Percentiles rank a stretch among this genome's conserved stretches.
Conservation (phyloP, 64 coral and sea anemone genomes). For the Astreopora myriophthalma region DNA sequence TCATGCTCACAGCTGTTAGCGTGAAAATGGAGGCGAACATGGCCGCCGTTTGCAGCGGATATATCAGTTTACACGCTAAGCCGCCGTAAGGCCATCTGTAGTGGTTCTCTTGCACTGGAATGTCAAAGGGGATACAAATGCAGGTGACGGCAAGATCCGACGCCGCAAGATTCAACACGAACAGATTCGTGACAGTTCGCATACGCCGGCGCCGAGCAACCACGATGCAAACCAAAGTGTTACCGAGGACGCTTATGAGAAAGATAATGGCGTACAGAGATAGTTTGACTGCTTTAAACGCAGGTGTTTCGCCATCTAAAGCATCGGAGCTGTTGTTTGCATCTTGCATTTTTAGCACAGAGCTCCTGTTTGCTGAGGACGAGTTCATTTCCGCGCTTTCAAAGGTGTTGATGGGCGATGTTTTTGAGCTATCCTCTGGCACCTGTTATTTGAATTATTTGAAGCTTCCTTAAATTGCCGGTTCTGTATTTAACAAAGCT, state of each 20-base stretch:
- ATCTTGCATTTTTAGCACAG: background rate
- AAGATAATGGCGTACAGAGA: conserved; percentile 84
- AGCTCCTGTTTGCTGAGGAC: background rate
- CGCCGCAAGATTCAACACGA: conserved; percentile 94
- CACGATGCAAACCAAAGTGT: conserved; percentile 84
- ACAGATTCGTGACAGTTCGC: conserved; percentile 96
- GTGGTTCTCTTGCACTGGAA: conserved; percentile 86
- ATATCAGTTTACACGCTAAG: conserved; percentile 84
- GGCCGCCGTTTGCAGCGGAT: conserved; percentile 90
- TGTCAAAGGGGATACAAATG: conserved; percentile 96
- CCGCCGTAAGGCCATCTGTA: conserved; percentile 86
- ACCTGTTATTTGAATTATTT: background rate
- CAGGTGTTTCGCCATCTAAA: conserved; percentile 43
- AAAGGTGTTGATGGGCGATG: background rate
- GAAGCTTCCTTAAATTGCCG: background rate
- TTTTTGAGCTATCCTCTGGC: background rate
- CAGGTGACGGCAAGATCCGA: conserved; percentile 88
- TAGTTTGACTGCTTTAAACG: conserved; percentile 81
- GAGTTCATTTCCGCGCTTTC: background rate
- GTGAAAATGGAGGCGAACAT: conserved; percentile 92
- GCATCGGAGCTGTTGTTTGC: background rate
- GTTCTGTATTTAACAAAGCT: too few relatives aligned
- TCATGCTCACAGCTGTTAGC: conserved; percentile 85
- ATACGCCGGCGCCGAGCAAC: conserved; percentile 79
- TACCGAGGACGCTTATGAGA: conserved; percentile 87